Conservation (phyloP, 2,797 vertebrate genomes). For the Typhlichthys subterraneus region DNA sequence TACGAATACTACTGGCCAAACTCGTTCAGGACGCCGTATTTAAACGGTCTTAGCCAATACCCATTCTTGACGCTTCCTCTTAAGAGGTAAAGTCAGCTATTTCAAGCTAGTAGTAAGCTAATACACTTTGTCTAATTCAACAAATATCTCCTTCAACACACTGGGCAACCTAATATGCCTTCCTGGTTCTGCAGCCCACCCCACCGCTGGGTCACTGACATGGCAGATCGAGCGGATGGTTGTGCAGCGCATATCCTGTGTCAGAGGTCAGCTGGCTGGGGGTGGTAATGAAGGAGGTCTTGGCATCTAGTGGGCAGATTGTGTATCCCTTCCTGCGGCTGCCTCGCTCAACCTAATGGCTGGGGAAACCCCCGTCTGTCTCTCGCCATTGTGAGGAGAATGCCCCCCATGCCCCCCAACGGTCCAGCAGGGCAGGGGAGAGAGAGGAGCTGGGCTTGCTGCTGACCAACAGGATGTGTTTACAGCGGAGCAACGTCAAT, state of each 20-base stretch:
- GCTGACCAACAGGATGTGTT: slow-evolving; percentile 79
- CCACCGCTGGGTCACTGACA: slow-evolving; percentile 31
- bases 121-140: too few relatives aligned
- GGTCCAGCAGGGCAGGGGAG: slow-evolving; percentile 70
- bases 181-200: slow-evolving; percentile 2
- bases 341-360: slow-evolving; percentile 45
- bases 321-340: slow-evolving; percentile 76
- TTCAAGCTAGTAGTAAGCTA: too few relatives aligned
- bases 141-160: slow-evolving; percentile 1
- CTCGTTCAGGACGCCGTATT: too few relatives aligned
- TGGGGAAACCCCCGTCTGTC: slow-evolving; percentile 71
- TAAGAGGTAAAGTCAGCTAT: too few relatives aligned
- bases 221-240: slow-evolving; percentile 8
- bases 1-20: too few relatives aligned
- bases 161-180: slow-evolving; percentile 16
- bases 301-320: slow-evolving; percentile 75
- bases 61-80: too few relatives aligned
- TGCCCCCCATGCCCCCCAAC: slow-evolving; percentile 50
- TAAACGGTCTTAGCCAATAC: too few relatives aligned
- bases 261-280: slow-evolving; percentile 53
- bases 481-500: slow-evolving; percentile 61
- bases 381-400: slow-evolving; percentile 66
- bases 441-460: slow-evolving; percentile 59
- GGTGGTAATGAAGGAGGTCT: slow-evolving; percentile 60
- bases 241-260: slow-evolving; percentile 57